phyloP scores from a whole-genome alignment of 2,113 vertebrate genomes.

The Calidris pygmaea region DNA sequence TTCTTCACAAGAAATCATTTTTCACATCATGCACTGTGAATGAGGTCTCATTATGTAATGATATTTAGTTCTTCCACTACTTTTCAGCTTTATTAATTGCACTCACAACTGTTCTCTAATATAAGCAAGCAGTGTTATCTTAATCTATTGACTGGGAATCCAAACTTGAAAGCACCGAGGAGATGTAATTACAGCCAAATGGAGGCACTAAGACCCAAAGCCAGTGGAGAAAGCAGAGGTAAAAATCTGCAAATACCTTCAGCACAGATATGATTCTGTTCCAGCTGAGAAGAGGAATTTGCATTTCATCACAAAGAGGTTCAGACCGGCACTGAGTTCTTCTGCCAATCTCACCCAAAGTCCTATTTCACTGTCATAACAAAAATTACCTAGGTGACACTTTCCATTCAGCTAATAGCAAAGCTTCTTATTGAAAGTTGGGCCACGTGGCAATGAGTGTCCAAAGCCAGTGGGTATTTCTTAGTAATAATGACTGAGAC shows the following conservation, averaged over 20 bases:
- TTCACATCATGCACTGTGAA: slow-evolving; percentile 42
- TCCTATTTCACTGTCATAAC: neutral
- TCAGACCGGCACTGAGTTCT: neutral
- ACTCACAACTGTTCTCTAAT: neutral
- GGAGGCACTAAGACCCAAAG: neutral
- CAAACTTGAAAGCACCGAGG: neutral
- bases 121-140: neutral
- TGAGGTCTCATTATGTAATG: slow-evolving; percentile 21
- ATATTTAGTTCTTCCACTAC: slow-evolving; percentile 29
- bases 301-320: neutral
- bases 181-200: neutral
- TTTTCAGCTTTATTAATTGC: slow-evolving; percentile 48
- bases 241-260: neutral
- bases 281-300: neutral
- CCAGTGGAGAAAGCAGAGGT: neutral
- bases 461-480: neutral
- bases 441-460: neutral
- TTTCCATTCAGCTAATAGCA: neutral
- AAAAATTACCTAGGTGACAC: neutral
- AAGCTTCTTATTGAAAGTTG: neutral
- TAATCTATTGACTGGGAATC: neutral
- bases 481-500: neutral
- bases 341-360: neutral
- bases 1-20: slow-evolving; percentile 36
- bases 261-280: neutral